phyloP scores from a whole-genome alignment of 1,140 invertebrate species.

The Lepidurus arcticus region DNA sequence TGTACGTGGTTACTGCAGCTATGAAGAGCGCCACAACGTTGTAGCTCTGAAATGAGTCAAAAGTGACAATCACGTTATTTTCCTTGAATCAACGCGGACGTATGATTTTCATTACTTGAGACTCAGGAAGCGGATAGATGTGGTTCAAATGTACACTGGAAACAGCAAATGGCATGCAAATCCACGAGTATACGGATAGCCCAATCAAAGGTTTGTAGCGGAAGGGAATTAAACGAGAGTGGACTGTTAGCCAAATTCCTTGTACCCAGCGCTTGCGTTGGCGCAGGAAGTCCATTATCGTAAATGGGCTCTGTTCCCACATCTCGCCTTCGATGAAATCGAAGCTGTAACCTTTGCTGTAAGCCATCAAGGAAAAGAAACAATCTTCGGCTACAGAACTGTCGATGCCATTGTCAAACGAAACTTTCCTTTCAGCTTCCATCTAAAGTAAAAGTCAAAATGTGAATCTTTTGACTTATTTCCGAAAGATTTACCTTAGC shows the following conservation, averaged over 20 bases:
- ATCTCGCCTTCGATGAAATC: slow-evolving; percentile 94
- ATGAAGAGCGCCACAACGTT: slow-evolving; percentile 46
- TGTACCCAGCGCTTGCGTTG: slow-evolving; percentile 90
- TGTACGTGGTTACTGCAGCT: slow-evolving; percentile 84
- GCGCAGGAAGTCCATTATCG: slow-evolving; percentile 87
- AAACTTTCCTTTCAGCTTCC: too few species aligned
- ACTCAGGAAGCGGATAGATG: slow-evolving; percentile 80
- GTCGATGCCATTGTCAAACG: too few species aligned
- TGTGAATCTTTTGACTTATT: too few species aligned
- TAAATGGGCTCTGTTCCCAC: slow-evolving; percentile 97
- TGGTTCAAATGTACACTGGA: slow-evolving; percentile 79
- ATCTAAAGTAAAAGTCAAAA: too few species aligned
- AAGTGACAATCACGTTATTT: background rate
- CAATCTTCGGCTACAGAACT: slow-evolving; percentile 97
- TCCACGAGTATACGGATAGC: slow-evolving; percentile 91
- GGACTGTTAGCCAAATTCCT: slow-evolving; percentile 89
- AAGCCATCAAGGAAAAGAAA: slow-evolving; percentile 92
- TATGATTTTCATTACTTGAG: slow-evolving; percentile 45
- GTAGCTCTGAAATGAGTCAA: slow-evolving; percentile 12
- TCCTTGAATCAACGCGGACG: background rate
- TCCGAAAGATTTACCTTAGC: too few species aligned
- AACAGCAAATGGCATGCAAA: slow-evolving; percentile 84
- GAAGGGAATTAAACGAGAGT: slow-evolving; percentile 76
- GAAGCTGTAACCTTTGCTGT: slow-evolving; percentile 74
- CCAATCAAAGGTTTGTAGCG: slow-evolving; percentile 64